Evolutionary conservation across 2,113 vertebrate genomes (phyloP), one percentile per base, ranked within the genome.

Genomic region (Spilogale gracilis): DNA sequence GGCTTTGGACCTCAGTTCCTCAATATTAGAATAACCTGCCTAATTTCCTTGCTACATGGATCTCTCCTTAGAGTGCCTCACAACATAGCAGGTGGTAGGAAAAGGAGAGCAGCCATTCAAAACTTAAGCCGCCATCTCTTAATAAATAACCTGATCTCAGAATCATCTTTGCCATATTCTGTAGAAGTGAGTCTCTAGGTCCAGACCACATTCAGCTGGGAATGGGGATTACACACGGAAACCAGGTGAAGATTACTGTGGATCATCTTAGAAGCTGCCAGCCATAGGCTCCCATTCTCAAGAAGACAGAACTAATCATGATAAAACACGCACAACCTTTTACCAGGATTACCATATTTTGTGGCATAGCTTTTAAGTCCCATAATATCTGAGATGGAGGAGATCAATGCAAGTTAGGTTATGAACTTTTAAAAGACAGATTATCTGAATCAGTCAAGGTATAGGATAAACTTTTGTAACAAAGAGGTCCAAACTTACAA

Each of bases 111-210:
- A 76, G 76, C n/a, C 58, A 69, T 76, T 88, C 10, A 56, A 32
- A 45, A 32, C 52, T 80, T 65, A 38, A 9, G 30, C 71, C 4
- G 20, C 14, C 56, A 1, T 94, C 81, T 94, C 63, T 80, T 93
- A 32, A 63, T 79, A 63, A 50, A 38, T 84, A 56, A 71, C 54
- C 61, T 84, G 25, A 89, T 79, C 69, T 83, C 32, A 76, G 20
- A 91, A 76, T 95, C 45, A n/a, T 43, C 63, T 94, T 90, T 74
- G 63, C 32, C 65, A 52, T 69, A 61, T 81, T 91, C 32, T 76
- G 67, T 67, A 85, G 73, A 81, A 60, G 14, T 84, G 38, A 93
- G 43, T 91, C 74, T 17, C 6, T 65, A 81, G 56, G 17, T 52
- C 45, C 50, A 94, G 52, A 52, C 16, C 16, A 69, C 23, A 43